Conservation (phyloP, 2,888 invertebrate genomes). For the Drosophila greeni region DNA sequence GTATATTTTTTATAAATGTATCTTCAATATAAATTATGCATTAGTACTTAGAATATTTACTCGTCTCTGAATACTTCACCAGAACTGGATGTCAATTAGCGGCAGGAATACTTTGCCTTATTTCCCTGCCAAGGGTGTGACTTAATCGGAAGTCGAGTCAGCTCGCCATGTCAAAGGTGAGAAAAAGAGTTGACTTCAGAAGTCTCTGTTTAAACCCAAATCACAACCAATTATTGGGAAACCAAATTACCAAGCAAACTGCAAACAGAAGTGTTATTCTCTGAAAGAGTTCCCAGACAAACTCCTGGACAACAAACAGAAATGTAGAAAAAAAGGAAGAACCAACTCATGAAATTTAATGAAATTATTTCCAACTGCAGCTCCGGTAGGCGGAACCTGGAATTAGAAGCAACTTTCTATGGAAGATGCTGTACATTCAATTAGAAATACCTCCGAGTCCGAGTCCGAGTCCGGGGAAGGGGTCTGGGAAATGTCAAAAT, state of each 20-base stretch:
- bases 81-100: neutral
- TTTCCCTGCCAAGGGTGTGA: conserved; percentile 6
- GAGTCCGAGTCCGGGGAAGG: neutral
- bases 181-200: conserved; percentile 9
- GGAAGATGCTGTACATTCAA: conserved; percentile 59
- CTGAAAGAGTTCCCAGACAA: neutral
- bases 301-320: neutral
- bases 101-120: neutral
- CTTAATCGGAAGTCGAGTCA: conserved; percentile 9
- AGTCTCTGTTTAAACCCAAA: conserved; percentile 7
- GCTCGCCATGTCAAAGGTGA: conserved; percentile 10
- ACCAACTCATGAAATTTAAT: conserved; percentile 66
- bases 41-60: too few relatives aligned
- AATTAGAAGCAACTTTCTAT: conserved; percentile 26
- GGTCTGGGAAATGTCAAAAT: conserved; percentile 45
- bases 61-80: neutral
- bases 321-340: conserved; percentile 32
- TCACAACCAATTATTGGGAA: conserved; percentile 8
- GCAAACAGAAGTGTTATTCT: neutral
- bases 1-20: too few relatives aligned
- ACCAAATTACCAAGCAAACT: conserved; percentile 16
- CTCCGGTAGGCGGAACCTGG: conserved; percentile 17
- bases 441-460: conserved; percentile 55
- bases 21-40: too few relatives aligned
- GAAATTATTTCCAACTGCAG: conserved; percentile 57